Evolutionary conservation across 2,888 invertebrate species (phyloP), one percentile per base, ranked within the genome.

Genomic region (Meloe dianella): DNA sequence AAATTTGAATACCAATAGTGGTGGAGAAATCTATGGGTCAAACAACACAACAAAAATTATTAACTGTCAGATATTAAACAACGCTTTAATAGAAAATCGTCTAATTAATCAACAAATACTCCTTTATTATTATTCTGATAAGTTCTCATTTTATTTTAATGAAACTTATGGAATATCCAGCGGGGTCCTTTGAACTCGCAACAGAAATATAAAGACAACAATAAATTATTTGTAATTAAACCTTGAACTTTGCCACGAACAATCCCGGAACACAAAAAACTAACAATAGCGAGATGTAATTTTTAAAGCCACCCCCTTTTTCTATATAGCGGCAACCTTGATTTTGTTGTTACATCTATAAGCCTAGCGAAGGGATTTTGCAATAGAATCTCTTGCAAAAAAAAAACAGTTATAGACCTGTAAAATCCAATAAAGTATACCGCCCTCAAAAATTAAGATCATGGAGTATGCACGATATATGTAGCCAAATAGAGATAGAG

Each of bases 391-490:
- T 59, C 54, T 63, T 17, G 65, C 56, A 27, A 64, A 67, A 67
- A 64, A 51, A 17, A 20, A 17, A 47, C 47, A 20, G 47, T 47
- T 22, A 47, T 17, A 47, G 20, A 41, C 38, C 58, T 62, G 62
- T 56, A 57, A 27, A 60, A 22, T 27, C 38, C 8, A 60, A 65
- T 54, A 65, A 68, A 69, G 57, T 61, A 59, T 65, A 62, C 73
- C 74, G 68, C 71, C 68, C 68, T 65, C 67, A 65, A 57, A 60
- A 68, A 72, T 73, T 72, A 70, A 74, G 69, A 71, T 70, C 68
- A 65, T 64, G n/a, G n/a, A 67, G 63, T 51, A 64, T 8, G 24
- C 58, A 35, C 58, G 29, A 17, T 38, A 38, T 38, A 38, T n/a
- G 14, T n/a, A 14, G 5, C n/a, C 8, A 2, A 64, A 1, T 20